These are phyloP conservation scores for Crossaster papposus DNA, from an alignment of 53 echinoderm and acorn worm species.

Conservation along the genomic window DNA sequence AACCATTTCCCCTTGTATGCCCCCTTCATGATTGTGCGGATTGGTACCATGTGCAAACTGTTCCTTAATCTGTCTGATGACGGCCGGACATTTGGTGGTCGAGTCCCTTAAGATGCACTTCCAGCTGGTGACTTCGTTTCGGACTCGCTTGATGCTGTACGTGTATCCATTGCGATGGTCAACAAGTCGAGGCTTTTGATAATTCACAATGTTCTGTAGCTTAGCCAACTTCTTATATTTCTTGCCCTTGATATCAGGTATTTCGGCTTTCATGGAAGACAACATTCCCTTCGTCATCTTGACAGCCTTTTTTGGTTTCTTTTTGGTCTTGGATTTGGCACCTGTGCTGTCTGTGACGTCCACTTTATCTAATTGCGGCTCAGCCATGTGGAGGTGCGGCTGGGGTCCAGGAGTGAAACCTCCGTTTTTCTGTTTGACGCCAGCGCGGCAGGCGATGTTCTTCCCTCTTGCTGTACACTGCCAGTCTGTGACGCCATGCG, in stretches of 20 bases:
- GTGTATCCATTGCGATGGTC: constrained; percentile 26
- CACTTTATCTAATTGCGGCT: neutral
- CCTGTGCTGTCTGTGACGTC: neutral
- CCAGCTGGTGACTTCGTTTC: neutral
- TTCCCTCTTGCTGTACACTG: constrained; percentile 45
- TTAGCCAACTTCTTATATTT: neutral
- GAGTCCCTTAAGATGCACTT: constrained; percentile 25
- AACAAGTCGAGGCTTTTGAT: constrained; percentile 29
- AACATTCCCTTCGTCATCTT: constrained; percentile 3
- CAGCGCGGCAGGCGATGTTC: constrained; percentile 30
- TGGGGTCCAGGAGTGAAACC: constrained; percentile 45
- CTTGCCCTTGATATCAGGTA: neutral
- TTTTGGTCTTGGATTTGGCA: neutral
- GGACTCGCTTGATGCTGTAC: constrained; percentile 11
- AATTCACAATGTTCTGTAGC: neutral
- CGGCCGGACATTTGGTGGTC: constrained; percentile 14
- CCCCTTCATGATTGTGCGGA: constrained; percentile 37
- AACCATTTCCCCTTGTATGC: neutral
- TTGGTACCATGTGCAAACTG: constrained; percentile 10
- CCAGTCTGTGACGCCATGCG: constrained; percentile 31
- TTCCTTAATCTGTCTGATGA: constrained; percentile 13
- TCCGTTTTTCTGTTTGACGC: constrained; percentile 34
- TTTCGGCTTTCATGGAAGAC: constrained; percentile 19
- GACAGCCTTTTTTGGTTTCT: neutral
- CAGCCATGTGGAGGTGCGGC: constrained; percentile 45